phyloP scores from a whole-genome alignment of 1,140 invertebrate species.

The Drosophila lacteicornis region DNA sequence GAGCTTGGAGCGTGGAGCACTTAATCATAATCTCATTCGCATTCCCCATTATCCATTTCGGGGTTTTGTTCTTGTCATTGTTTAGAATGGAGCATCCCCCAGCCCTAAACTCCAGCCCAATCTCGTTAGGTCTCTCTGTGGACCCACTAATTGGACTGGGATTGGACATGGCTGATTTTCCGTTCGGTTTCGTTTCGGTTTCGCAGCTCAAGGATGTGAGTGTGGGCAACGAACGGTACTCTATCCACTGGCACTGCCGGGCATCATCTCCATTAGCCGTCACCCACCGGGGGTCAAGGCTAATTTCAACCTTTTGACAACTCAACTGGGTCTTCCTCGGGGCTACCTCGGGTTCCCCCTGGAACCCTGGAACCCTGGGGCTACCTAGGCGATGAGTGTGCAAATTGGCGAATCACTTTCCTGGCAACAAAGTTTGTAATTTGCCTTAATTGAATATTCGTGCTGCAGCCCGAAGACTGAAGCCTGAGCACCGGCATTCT shows the following conservation, averaged over 20 bases:
- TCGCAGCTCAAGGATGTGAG: slow-evolving; percentile 16
- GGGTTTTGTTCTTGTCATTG: slow-evolving; percentile 75
- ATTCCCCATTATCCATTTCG: slow-evolving; percentile 15
- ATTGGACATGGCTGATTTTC: slow-evolving; percentile 36
- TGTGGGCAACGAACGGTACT: slow-evolving; percentile 42
- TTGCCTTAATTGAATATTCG: slow-evolving; percentile 81
- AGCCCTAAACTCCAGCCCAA: not conserved
- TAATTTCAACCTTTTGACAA: slow-evolving; percentile 82
- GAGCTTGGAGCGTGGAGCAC: slow-evolving; percentile 57
- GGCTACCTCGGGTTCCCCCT: not conserved
- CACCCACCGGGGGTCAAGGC: slow-evolving; percentile 66
- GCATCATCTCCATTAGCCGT: slow-evolving; percentile 47
- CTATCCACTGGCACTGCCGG: not conserved
- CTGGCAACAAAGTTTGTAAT: slow-evolving; percentile 73
- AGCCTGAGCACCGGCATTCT: slow-evolving; percentile 24
- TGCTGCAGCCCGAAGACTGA: slow-evolving; percentile 44
- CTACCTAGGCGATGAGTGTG: slow-evolving; percentile 33
- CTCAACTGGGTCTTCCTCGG: slow-evolving; percentile 47
- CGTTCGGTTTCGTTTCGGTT: slow-evolving; percentile 7
- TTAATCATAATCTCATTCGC: slow-evolving; percentile 78
- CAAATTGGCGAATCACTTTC: slow-evolving; percentile 75
- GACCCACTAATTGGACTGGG: slow-evolving; percentile 30
- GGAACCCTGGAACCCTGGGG: not conserved
- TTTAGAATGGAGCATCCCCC: slow-evolving; percentile 22
- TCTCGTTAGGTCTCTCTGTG: slow-evolving; percentile 8